Base-by-base conservation (phyloP, 2,113 vertebrate genomes). In the Eulemur macaco region DNA sequence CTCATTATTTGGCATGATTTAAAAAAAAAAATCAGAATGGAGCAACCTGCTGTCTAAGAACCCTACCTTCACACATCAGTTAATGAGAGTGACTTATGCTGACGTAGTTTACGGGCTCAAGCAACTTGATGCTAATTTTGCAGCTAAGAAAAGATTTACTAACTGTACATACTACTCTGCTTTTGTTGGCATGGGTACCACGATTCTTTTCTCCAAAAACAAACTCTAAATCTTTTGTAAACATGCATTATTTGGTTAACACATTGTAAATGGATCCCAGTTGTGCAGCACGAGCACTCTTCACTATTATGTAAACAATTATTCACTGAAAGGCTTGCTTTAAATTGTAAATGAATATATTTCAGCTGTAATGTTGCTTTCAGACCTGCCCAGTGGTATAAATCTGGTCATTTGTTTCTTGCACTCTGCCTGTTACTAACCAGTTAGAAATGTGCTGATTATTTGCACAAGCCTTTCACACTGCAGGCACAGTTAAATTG, bases 1-100 rank as follows among this genome's bases (percentile, higher is more conserved):
- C 94, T 99, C 97, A 97, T 98, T 98, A 98, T 98, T 98, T 98
- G 95, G 63, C 97, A 63, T 98, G 98, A 98, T 98, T 98, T 95
- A 98, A 98, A 98, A 97, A 96, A 39, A 39, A 96, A 98, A 98
- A 97, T 91, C 25, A 85, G 89, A 94, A 97, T 97, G 85, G 58
- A 98, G 96, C 98, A 98, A 80, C 94, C 96, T 98, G 96, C 94
- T 97, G 90, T 96, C 98, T 97, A 86, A 98, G 97, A 98, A 97
- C 96, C 82, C 92, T 97, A 96, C 95, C 97, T 98, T 98, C 92
- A 96, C 91, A 93, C 93, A 96, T 95, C 97, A 96, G 94, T 96
- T 98, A 98, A 98, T 98, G 98, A 98, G 96, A 97, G 86, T 97
- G 94, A 98, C 98, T 98, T 98, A 95, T 0, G 20, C 90, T 96